Base-by-base conservation (phyloP, 2,113 vertebrate genomes). In the Prionailurus bengalensis region DNA sequence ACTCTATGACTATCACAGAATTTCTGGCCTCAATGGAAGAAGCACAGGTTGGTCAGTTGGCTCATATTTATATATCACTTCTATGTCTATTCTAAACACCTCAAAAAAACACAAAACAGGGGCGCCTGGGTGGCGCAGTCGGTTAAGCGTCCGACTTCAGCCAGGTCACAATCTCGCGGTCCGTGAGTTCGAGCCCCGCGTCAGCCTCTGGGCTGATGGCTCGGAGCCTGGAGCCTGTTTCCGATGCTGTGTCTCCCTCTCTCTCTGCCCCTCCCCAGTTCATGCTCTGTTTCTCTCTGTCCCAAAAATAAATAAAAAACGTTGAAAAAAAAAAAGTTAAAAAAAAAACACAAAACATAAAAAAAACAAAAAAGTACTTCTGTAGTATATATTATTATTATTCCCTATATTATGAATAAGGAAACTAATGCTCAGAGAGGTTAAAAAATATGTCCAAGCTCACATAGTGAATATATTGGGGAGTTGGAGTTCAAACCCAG, bases 341-440 rank as follows among this genome's bases (percentile, higher is more conserved):
- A 36, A 21, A 80, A 55, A 94, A 78, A 78, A 25, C 17, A 91
- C 19, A 84, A n/a, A 73, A 36, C n/a, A 61, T 61, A 2, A 25
- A 61, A 61, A 58, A 61, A 61, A 8, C 55, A 19, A 19, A 58
- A 53, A 61, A 61, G 9, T 8, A 45, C 2, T 31, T 70, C 19
- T 74, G 70, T 45, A 78, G 15, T 23, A 61, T 4, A 66, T 58
- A 80, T 91, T 53, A 79, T 55, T 96, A 91, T 70, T 89, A 94
- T 55, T 76, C 5, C 1, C 5, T 14, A 78, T 42, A 79, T 33
- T 79, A 29, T 31, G 33, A 94, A 90, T 61, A 90, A 81, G 48
- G n/a, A 92, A 95, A 39, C 10, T 73, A 36, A 90, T 83, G 10
- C 0, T 80, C 31, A 39, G 13, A 91, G 31, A 89, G 5, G 12